Evolutionary conservation across 2,113 vertebrate species (phyloP).

Genomic region (Myotis davidii): DNA sequence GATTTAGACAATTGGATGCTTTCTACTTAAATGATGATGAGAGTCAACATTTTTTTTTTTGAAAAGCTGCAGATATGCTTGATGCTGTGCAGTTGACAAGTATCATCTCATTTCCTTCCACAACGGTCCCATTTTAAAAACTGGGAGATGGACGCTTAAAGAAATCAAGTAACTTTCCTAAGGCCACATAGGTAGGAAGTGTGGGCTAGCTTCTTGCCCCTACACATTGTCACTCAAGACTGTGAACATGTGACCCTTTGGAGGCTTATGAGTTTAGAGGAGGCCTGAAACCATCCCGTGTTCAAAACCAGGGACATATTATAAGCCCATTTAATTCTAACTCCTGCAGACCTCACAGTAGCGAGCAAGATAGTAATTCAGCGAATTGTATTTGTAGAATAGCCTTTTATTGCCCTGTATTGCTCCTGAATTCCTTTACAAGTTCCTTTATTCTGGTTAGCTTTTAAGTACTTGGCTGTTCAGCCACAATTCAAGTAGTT

Average conservation of each 20-base stretch:
- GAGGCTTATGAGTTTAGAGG: not conserved
- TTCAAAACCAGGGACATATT: not conserved
- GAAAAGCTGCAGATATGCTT: not conserved
- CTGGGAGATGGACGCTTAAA: not conserved
- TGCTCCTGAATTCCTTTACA: not conserved
- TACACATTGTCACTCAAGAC: not conserved
- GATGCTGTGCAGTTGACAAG: not conserved
- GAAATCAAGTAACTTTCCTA: not conserved
- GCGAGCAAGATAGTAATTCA: not conserved
- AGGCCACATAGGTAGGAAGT: not conserved
- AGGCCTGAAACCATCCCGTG: not conserved
- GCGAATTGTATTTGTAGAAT: not conserved
- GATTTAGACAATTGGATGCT: not conserved
- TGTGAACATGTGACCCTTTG: not conserved
- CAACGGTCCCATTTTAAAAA: not conserved
- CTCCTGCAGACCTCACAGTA: not conserved
- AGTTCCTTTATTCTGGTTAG: slow-evolving; percentile 18
- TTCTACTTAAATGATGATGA: not conserved
- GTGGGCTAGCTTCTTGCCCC: not conserved
- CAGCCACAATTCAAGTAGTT: not conserved
- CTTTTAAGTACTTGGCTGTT: slow-evolving; percentile 4
- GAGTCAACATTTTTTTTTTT: not conserved
- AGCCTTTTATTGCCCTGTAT: not conserved
- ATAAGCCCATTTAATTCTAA: slow-evolving; percentile 21
- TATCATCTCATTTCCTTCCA: not conserved